Percentiles rank a stretch among this genome's conserved stretches.
These are phyloP conservation scores for Xestia rhomboidea DNA, from an alignment of 2,888 invertebrate genomes.

Conservation along the genomic window DNA sequence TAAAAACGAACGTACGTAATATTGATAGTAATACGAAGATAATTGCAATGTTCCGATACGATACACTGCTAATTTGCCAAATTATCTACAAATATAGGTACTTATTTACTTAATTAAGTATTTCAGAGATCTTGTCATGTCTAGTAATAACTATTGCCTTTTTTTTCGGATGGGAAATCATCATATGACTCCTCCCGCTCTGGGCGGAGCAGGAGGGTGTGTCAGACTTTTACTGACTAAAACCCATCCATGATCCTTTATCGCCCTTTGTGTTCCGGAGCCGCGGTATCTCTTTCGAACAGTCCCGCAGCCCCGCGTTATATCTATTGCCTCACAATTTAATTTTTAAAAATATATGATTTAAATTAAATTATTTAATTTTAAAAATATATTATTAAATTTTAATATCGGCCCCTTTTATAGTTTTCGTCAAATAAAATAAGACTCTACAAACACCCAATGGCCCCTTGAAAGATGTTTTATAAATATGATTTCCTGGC, in stretches of 20 bases:
- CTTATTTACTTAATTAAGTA: not conserved
- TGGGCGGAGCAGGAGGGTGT: too few relatives aligned
- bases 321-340: too few relatives aligned
- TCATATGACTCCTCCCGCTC: too few relatives aligned
- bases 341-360: too few relatives aligned
- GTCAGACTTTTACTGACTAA: too few relatives aligned
- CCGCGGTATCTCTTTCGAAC: too few relatives aligned
- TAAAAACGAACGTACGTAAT: constrained; percentile 30
- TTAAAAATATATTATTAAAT: not conserved
- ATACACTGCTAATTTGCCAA: constrained; percentile 31
- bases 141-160: not conserved
- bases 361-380: too few relatives aligned
- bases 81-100: constrained; percentile 17
- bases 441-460: not conserved
- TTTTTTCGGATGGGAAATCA: too few relatives aligned
- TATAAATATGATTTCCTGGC: not conserved
- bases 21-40: constrained; percentile 32
- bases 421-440: not conserved
- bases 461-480: not conserved
- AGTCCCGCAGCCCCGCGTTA: too few relatives aligned
- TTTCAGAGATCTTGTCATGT: not conserved
- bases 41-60: constrained; percentile 31
- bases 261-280: too few relatives aligned
- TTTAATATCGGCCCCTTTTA: not conserved
- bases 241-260: too few relatives aligned